Conservation (phyloP, 2,888 invertebrate species). For the Lysandra coridon region DNA sequence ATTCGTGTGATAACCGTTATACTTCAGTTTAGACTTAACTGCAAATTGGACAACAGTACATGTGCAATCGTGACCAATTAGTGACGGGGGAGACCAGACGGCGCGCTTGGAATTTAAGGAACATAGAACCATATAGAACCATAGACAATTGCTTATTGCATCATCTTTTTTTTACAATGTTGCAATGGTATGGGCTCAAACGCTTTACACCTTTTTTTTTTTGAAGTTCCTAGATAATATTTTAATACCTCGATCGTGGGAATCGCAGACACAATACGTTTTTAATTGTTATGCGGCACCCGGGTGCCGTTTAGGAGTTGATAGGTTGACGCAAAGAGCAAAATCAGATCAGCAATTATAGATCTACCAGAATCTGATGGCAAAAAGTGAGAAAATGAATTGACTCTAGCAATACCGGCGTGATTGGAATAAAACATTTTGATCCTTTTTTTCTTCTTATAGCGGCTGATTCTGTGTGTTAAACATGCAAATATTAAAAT, state of each 20-base stretch:
- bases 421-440: no score
- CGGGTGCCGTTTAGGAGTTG: no score
- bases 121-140: slow-evolving; percentile 9
- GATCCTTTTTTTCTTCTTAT: no score
- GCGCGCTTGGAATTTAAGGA: slow-evolving; percentile 14
- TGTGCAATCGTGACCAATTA: slow-evolving; percentile 29
- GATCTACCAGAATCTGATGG: no score
- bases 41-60: slow-evolving; percentile 30
- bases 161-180: slow-evolving; percentile 8
- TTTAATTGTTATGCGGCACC: no score
- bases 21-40: slow-evolving; percentile 21
- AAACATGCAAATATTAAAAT: no score
- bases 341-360: neutral
- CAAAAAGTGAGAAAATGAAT: no score
- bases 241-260: no score
- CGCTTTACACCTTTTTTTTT: neutral
- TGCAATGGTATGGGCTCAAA: neutral
- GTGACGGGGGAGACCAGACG: slow-evolving; percentile 24
- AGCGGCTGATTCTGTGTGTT: no score
- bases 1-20: slow-evolving; percentile 25
- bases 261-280: no score
- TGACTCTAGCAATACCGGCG: no score
- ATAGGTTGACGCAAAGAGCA: neutral
- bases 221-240: neutral
- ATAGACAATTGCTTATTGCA: slow-evolving; percentile 15